A percentile compares a stretch with the other conserved stretches of the same genome.
Conservation (phyloP, 2,888 invertebrate genomes). For the Papilio gigon region DNA sequence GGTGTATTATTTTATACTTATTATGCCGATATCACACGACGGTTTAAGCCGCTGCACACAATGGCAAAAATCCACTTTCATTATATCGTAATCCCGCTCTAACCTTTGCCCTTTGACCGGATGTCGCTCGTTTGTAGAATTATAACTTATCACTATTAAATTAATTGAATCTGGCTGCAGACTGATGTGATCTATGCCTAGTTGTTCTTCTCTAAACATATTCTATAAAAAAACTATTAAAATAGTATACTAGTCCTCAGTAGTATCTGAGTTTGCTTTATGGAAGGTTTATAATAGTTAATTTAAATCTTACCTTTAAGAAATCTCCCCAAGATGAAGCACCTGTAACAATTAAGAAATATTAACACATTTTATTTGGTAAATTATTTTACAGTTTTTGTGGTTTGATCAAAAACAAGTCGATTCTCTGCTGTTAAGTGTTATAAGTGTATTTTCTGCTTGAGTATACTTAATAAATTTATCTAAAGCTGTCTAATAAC, state of each 20-base stretch:
- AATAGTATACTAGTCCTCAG: too few species aligned
- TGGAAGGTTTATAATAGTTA: too few species aligned
- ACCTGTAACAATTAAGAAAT: not conserved
- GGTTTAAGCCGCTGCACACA: slow-evolving; percentile 35
- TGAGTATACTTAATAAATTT: too few species aligned
- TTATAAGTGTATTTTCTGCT: too few species aligned
- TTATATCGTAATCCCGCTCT: slow-evolving; percentile 18
- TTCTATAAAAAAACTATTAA: too few species aligned
- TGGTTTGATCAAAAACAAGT: too few species aligned
- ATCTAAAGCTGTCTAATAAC: too few species aligned
- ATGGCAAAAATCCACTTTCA: slow-evolving; percentile 35
- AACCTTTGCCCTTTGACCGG: slow-evolving; percentile 19
- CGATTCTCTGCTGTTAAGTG: too few species aligned
- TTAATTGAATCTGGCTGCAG: not conserved
- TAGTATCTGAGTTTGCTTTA: too few species aligned
- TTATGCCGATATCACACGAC: slow-evolving; percentile 50
- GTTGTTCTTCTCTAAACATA: not conserved
- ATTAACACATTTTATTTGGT: not conserved
- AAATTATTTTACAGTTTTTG: not conserved
- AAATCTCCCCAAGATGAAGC: slow-evolving; percentile 1
- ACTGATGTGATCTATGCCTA: not conserved
- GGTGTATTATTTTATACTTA: slow-evolving; percentile 72
- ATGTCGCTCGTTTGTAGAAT: not conserved
- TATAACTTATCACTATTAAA: not conserved
- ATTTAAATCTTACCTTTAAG: slow-evolving; percentile 10